Conservation (phyloP, 2,888 invertebrate genomes). For the Leistus spinibarbis region DNA sequence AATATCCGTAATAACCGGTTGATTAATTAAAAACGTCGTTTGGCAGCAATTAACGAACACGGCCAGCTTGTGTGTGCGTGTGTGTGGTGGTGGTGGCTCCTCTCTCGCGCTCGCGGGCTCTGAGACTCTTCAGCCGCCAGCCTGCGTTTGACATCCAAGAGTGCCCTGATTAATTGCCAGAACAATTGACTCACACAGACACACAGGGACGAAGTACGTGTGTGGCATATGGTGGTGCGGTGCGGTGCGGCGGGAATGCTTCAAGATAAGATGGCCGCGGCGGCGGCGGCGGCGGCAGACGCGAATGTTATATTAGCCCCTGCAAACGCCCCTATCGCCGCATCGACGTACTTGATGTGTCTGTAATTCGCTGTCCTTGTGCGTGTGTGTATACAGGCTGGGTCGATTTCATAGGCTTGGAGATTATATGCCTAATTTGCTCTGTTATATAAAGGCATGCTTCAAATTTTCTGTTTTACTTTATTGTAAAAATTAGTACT, state of each 20-base stretch:
- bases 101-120: conserved; percentile 19
- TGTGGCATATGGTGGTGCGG: not conserved
- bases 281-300: not conserved
- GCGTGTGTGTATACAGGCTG: no score
- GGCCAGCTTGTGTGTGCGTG: conserved; percentile 2
- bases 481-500: no score
- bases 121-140: conserved; percentile 52
- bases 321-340: not conserved
- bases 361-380: no score
- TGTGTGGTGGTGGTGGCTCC: not conserved
- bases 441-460: no score
- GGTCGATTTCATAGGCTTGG: no score
- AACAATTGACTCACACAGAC: conserved; percentile 28
- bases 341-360: not conserved
- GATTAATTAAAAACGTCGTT: conserved; percentile 59
- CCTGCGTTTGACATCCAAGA: conserved; percentile 59
- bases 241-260: not conserved
- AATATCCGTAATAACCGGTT: conserved; percentile 52
- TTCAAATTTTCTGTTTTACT: no score
- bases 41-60: conserved; percentile 57
- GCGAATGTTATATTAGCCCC: not conserved
- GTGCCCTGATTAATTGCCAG: conserved; percentile 49
- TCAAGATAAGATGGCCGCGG: not conserved
- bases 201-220: not conserved
- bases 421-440: no score